phyloP scores from a whole-genome alignment of 2,888 invertebrate species.

The Phania funesta region DNA sequence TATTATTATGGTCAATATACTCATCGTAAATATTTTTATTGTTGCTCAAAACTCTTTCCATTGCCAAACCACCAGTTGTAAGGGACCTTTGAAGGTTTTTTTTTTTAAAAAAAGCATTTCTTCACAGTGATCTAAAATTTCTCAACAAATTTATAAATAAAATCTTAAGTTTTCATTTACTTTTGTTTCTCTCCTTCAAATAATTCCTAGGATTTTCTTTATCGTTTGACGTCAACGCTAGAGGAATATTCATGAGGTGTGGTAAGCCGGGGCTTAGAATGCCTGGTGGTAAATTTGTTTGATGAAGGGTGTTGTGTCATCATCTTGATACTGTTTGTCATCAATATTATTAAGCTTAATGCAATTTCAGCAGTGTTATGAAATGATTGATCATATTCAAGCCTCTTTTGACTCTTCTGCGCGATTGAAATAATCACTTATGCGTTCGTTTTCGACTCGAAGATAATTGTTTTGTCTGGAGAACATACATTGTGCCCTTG shows the following conservation, averaged over 20 bases:
- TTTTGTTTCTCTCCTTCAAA: conserved; percentile 7
- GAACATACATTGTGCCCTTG: too few species aligned
- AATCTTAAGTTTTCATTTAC: conserved; percentile 6
- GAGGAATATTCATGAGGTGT: conserved; percentile 96
- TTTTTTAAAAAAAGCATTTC: conserved; percentile 95
- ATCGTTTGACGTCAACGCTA: conserved; percentile 91
- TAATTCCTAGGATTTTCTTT: conserved; percentile 81
- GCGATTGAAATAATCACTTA: too few species aligned
- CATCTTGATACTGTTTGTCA: conserved; percentile 76
- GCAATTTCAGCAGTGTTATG: too few species aligned
- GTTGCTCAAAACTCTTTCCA: conserved; percentile 96
- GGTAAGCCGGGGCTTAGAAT: conserved; percentile 96
- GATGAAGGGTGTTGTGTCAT: conserved; percentile 91
- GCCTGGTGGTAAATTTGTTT: conserved; percentile 94
- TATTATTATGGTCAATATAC: conserved; percentile 91
- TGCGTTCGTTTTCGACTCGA: too few species aligned
- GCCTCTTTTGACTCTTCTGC: too few species aligned
- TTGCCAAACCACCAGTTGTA: conserved; percentile 90
- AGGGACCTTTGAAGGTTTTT: conserved; percentile 97
- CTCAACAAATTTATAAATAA: conserved; percentile 82
- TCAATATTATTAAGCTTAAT: conserved; percentile 10
- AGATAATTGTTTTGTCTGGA: too few species aligned
- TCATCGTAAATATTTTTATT: conserved; percentile 96
- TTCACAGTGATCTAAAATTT: conserved; percentile 97
- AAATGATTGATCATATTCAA: too few species aligned